Base-by-base conservation (phyloP, 1,140 invertebrate species). In the Acromyrmex echinatior region DNA sequence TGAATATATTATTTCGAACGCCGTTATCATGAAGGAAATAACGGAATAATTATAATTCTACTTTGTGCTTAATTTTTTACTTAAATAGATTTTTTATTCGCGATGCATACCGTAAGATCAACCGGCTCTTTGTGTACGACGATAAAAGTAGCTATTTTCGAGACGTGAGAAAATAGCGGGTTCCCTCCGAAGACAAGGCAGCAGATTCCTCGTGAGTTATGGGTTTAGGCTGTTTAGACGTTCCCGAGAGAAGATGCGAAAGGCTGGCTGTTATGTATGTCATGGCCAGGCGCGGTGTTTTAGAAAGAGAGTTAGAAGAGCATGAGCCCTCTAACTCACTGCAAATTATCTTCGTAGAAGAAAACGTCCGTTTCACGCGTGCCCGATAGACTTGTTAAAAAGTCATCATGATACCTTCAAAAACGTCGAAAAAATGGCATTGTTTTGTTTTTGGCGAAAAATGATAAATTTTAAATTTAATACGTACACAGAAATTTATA, bases 231-330 rank as follows among this genome's bases (percentile, higher is more conserved):
- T 53, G 78, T 85, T 91, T 91, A 78, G 77, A 91, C 78, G 85
- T 84, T 91, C 82, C 81, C 71, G 65, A 70, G 82, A 89, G 86
- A 91, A 90, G 88, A 91, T 91, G 90, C 90, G 90, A 89, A 91
- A 91, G 90, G 73, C 90, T 87, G 85, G 89, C 66, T 78, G 58
- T 35, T 86, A 91, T 91, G 90, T 91, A 63, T 91, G 90, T 91
- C 90, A 91, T 63, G 90, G 90, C 81, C 90, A 91, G 87, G 60
- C 76, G 28, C 62, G 78, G 77, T 86, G 85, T 91, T 91, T 91
- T 91, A 88, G 90, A 91, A 91, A 86, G 88, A 87, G 86, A 87
- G 86, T 91, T 91, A 91, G 90, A 91, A 87, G 74, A 87, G 71
- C 85, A 76, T 56, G 68, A 86, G 49, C 31, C 60, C 28, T 39